These are phyloP conservation scores for Enoplosus armatus DNA, from an alignment of 2,797 vertebrate species.

Conservation along the genomic window DNA sequence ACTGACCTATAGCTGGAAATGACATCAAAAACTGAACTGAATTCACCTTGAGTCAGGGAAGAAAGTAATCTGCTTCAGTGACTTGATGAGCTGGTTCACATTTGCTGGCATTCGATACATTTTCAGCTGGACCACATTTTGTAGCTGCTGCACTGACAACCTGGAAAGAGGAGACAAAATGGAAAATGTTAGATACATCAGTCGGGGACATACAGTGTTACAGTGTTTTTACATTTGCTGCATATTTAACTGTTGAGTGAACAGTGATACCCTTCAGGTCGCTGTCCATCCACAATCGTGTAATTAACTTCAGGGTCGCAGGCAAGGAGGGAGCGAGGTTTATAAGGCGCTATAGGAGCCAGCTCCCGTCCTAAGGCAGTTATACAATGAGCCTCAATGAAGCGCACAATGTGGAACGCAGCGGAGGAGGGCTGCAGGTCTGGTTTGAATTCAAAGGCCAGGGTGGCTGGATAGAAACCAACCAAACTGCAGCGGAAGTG, in stretches of 20 bases:
- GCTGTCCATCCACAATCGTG: conserved; percentile 82
- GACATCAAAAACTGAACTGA: not conserved
- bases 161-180: conserved; percentile 54
- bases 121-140: conserved; percentile 9
- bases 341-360: conserved; percentile 83
- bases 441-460: conserved; percentile 88
- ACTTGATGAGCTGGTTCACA: conserved; percentile 50
- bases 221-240: not conserved
- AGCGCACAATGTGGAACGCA: conserved; percentile 89
- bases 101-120: conserved; percentile 18
- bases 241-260: not conserved
- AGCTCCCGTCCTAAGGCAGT: conserved; percentile 85
- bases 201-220: not conserved
- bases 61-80: conserved; percentile 14
- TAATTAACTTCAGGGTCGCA: not conserved
- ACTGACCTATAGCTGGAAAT: not conserved
- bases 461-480: conserved; percentile 83
- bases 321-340: conserved; percentile 64
- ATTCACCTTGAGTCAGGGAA: conserved; percentile 40
- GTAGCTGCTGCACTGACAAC: conserved; percentile 30
- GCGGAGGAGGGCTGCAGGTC: conserved; percentile 43
- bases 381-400: conserved; percentile 80
- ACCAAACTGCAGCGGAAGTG: conserved; percentile 77
- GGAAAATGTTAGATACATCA: not conserved
- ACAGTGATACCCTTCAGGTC: conserved; percentile 78